These are phyloP conservation scores for Eilema sororculum DNA, from an alignment of 2,888 invertebrate species.

Conservation along the genomic window DNA sequence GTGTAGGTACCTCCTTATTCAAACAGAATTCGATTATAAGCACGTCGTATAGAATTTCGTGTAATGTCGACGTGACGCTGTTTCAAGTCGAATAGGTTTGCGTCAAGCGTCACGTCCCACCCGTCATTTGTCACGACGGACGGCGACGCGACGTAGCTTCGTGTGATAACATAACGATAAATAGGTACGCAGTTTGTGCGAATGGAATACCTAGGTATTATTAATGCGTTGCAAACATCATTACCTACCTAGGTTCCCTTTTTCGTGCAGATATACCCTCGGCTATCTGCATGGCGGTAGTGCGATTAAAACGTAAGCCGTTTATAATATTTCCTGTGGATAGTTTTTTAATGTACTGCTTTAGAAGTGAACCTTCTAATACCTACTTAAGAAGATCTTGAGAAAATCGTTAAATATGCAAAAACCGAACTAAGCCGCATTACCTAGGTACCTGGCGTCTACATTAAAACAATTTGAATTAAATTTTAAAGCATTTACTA, in stretches of 20 bases:
- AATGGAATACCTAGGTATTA: not conserved
- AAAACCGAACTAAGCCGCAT: too few relatives aligned
- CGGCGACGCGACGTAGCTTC: constrained; percentile 27
- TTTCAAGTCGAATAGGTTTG: constrained; percentile 48
- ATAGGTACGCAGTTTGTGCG: constrained; percentile 8
- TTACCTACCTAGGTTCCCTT: not conserved
- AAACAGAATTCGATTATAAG: constrained; percentile 59
- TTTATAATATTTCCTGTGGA: too few relatives aligned
- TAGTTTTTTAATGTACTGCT: too few relatives aligned
- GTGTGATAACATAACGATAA: constrained; percentile 42
- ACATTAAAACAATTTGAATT: too few relatives aligned
- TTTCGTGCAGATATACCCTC: not conserved
- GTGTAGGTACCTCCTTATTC: constrained; percentile 32
- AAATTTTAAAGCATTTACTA: too few relatives aligned
- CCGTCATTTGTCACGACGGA: constrained; percentile 56
- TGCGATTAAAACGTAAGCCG: too few relatives aligned
- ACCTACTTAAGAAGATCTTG: too few relatives aligned
- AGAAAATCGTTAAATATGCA: too few relatives aligned
- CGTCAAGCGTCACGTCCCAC: constrained; percentile 45
- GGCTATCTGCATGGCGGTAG: too few relatives aligned
- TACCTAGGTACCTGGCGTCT: too few relatives aligned
- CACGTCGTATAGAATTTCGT: constrained; percentile 57
- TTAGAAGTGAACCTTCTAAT: too few relatives aligned
- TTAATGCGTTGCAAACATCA: not conserved
- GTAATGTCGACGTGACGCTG: constrained; percentile 42